Base-by-base conservation (phyloP, 2,888 invertebrate genomes). In the Amblyjoppa fuscipennis region DNA sequence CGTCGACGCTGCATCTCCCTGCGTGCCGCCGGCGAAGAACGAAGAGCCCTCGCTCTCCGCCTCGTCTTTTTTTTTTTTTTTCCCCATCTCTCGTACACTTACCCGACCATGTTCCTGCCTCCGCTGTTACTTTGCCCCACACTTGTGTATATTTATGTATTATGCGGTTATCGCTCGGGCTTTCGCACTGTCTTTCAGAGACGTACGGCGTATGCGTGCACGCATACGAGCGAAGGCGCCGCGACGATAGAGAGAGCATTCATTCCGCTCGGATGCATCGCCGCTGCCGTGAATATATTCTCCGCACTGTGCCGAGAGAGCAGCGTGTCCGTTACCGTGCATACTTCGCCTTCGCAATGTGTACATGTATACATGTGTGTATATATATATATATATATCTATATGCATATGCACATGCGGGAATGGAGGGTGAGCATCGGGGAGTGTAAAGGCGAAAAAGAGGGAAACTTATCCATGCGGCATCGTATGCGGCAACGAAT, bases 181-280 rank as follows among this genome's bases (percentile, higher is more conserved):
- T 71, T 83, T 78, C 13, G 79, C 61, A 45, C 79, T 71, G 83
- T 70, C 56, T 68, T 61, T 70, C 70, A 34, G 25, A 31, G 9
- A 7, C n/a, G 11, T 25, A 61, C 61, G 61, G 31, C 71, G 73
- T 61, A 49, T 69, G 78, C 70, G 66, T 70, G 49, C 25, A 20
- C 69, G 71, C 68, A 69, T 49, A 53, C 71, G 41, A 45, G 53
- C 38, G 41, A 59, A 51, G 34, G 20, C 66, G 16, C 66, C 76
- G 73, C 68, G 68, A 73, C 76, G 76, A 81, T 81, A 73, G 45
- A 45, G 59, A 73, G 61, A 73, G 76, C 71, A 81, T 84, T 84
- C 73, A 81, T 81, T 84, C 66, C 73, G 71, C 84, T 81, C 84
- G 76, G 73, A 81, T 81, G 73, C 45, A 61, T 56, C 45, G 28